Percentiles rank a stretch among this genome's conserved stretches.
Conservation (phyloP, 2,113 vertebrate genomes). For the Archocentrus centrarchus region DNA sequence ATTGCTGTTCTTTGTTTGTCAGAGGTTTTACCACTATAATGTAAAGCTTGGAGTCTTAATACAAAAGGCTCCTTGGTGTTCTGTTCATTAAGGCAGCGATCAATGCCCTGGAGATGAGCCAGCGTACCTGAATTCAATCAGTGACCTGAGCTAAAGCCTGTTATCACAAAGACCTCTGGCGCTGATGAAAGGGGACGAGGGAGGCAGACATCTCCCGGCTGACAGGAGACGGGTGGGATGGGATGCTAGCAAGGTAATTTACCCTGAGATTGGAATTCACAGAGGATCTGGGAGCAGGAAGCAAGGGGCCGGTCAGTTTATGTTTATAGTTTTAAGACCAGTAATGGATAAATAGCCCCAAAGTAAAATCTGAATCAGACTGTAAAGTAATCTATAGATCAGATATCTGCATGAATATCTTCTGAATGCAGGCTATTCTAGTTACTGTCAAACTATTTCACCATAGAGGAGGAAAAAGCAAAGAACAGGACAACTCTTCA, state of each 20-base stretch:
- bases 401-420: neutral
- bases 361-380: neutral
- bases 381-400: neutral
- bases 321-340: neutral
- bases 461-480: neutral
- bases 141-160: constrained; percentile 42
- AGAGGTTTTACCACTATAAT: constrained; percentile 29
- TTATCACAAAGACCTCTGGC: constrained; percentile 60
- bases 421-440: neutral
- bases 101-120: constrained; percentile 69
- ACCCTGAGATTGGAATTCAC: constrained; percentile 40
- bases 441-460: neutral
- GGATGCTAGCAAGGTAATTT: constrained; percentile 23
- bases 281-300: constrained; percentile 18
- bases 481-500: neutral
- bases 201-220: constrained; percentile 45
- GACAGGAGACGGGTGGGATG: constrained; percentile 53
- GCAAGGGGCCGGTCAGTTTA: neutral
- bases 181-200: constrained; percentile 61
- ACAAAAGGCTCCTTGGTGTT: constrained; percentile 68
- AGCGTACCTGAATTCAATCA: constrained; percentile 73
- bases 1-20: constrained; percentile 50
- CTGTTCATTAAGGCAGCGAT: constrained; percentile 71
- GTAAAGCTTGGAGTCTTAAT: constrained; percentile 48
- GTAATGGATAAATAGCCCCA: neutral